phyloP scores from a whole-genome alignment of 2,888 invertebrate genomes.

The Drosophila acutilabella region DNA sequence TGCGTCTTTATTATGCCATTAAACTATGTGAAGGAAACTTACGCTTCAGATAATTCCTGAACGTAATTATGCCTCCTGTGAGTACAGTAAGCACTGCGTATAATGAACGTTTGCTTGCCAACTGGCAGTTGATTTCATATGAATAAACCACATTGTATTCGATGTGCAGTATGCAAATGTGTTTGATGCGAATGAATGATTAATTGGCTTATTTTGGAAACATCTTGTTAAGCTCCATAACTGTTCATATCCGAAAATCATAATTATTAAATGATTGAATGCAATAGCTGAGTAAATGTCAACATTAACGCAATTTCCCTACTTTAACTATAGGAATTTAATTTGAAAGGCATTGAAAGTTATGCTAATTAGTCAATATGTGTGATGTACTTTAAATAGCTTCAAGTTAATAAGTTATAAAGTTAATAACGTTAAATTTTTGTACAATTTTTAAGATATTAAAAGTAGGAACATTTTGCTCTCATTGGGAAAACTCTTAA shows the following conservation, averaged over 20 bases:
- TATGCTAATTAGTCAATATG: no score
- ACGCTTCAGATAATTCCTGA: conserved; percentile 3
- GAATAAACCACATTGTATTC: conserved; percentile 1
- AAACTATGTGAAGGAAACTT: conserved; percentile 10
- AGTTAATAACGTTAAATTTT: no score
- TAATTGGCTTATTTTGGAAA: conserved; percentile 42
- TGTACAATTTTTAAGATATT: no score
- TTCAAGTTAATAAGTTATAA: no score
- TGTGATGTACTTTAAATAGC: no score
- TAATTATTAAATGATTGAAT: conserved; percentile 18
- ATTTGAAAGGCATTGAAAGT: no score
- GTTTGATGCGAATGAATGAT: conserved; percentile 39
- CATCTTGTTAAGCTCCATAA: conserved; percentile 27
- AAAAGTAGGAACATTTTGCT: no score
- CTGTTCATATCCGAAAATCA: conserved; percentile 8
- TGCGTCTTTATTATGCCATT: conserved; percentile 24
- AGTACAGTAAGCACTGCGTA: background rate
- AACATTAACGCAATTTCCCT: background rate
- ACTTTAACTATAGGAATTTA: background rate
- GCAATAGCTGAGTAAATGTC: background rate
- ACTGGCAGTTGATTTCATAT: conserved; percentile 14
- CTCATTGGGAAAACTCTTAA: no score
- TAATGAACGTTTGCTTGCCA: background rate
- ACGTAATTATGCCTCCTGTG: conserved; percentile 8
- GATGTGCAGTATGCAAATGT: conserved; percentile 33